Conservation (phyloP, 2,797 vertebrate species). For the Hoplostethus atlanticus region DNA sequence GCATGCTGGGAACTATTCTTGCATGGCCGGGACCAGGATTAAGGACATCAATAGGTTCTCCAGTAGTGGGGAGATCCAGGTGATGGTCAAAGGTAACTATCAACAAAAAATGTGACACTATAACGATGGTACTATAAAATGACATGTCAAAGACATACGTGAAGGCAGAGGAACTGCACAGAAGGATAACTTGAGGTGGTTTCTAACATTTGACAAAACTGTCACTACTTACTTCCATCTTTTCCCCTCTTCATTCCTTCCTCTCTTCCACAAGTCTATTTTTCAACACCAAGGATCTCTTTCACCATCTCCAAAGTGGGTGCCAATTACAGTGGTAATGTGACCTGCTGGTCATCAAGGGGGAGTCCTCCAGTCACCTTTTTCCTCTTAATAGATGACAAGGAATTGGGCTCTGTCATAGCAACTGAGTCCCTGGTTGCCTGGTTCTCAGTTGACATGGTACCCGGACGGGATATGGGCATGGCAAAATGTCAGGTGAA, state of each 20-base stretch:
- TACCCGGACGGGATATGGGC: conserved; percentile 69
- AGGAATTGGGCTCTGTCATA: conserved; percentile 34
- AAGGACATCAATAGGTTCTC: conserved; percentile 63
- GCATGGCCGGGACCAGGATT: conserved; percentile 71
- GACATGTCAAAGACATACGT: background rate
- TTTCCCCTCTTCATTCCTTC: background rate
- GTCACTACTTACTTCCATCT: background rate
- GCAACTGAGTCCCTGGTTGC: conserved; percentile 52
- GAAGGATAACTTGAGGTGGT: too few species aligned
- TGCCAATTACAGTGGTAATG: conserved; percentile 62
- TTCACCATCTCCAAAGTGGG: conserved; percentile 72
- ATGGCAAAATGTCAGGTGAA: conserved; percentile 67
- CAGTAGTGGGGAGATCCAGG: conserved; percentile 71
- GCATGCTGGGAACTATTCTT: conserved; percentile 79
- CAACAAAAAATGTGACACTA: conserved; percentile 4
- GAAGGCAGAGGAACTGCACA: too few species aligned
- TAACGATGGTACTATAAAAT: background rate
- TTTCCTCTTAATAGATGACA: conserved; percentile 64
- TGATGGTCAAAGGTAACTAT: conserved; percentile 81
- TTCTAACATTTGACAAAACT: too few species aligned
- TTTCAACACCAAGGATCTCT: conserved; percentile 77
- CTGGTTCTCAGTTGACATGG: conserved; percentile 72
- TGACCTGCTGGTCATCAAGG: conserved; percentile 75
- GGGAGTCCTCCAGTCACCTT: conserved; percentile 80
- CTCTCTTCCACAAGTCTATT: conserved; percentile 61